Conservation (phyloP, 2,888 invertebrate genomes). For the Drosophila maculinotata region DNA sequence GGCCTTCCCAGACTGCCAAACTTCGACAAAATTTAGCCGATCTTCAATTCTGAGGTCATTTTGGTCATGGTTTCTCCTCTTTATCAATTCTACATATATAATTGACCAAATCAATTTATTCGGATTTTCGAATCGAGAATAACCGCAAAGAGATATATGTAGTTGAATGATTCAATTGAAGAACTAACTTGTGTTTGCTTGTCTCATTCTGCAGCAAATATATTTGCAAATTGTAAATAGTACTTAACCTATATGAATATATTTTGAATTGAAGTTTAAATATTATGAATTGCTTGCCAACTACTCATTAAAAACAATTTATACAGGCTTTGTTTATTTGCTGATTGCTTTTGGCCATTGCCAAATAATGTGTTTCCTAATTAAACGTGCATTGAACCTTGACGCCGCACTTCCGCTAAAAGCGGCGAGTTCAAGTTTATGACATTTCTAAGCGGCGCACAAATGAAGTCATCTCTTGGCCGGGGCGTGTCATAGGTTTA, state of each 20-base stretch:
- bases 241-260: not conserved
- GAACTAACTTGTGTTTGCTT: not conserved
- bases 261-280: conserved; percentile 1
- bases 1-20: too few relatives aligned
- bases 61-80: not conserved
- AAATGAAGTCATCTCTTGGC: conserved; percentile 69
- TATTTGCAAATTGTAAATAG: not conserved
- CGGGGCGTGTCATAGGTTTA: conserved; percentile 68
- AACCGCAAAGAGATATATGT: too few relatives aligned
- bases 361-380: conserved; percentile 43
- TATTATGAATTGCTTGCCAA: conserved; percentile 19
- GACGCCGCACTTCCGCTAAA: conserved; percentile 55
- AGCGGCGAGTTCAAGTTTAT: conserved; percentile 68
- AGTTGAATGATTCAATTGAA: too few relatives aligned
- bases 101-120: too few relatives aligned
- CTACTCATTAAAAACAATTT: conserved; percentile 21
- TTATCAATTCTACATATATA: not conserved
- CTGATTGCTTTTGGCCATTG: conserved; percentile 23
- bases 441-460: conserved; percentile 64
- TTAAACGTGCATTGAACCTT: conserved; percentile 66
- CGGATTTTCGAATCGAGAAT: too few relatives aligned
- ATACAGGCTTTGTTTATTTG: conserved; percentile 13
- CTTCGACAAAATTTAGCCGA: too few relatives aligned
- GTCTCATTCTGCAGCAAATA: not conserved
- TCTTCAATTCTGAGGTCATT: too few relatives aligned